These are phyloP conservation scores for Patagioenas fasciata DNA, from an alignment of 2,113 vertebrate species.

Conservation along the genomic window DNA sequence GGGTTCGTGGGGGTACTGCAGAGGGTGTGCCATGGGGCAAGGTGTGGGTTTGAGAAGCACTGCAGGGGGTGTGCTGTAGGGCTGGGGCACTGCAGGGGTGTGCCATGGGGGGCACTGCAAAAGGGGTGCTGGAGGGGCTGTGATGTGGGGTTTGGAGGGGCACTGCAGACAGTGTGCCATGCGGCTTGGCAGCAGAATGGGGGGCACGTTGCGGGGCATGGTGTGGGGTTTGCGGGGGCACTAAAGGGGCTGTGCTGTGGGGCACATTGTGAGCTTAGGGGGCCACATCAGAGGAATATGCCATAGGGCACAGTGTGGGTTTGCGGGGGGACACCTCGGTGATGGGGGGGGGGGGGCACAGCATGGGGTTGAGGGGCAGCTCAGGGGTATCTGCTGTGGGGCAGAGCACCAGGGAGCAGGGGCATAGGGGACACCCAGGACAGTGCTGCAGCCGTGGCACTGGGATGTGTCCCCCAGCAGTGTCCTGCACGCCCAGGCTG, in stretches of 20 bases:
- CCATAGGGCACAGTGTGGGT: background rate
- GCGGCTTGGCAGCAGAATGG: background rate
- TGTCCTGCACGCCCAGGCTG: background rate
- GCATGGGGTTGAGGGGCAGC: background rate
- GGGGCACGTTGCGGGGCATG: background rate
- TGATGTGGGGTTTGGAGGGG: too few species aligned
- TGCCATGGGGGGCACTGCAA: too few species aligned
- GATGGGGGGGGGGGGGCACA: background rate
- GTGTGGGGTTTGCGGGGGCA: background rate
- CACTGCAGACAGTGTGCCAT: too few species aligned
- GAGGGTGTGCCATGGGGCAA: background rate
- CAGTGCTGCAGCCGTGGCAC: background rate
- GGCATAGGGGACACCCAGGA: fast-evolving
- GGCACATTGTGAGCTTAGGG: background rate
- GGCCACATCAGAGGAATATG: background rate
- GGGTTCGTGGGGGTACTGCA: background rate
- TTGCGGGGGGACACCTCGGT: background rate
- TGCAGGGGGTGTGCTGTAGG: background rate
- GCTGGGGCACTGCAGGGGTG: too few species aligned
- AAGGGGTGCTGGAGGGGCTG: too few species aligned
- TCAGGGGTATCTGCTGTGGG: background rate
- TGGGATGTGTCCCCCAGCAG: background rate
- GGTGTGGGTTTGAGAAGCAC: fast-evolving
- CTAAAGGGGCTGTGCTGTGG: background rate
- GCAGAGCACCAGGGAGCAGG: too few species aligned